Base-by-base conservation (phyloP, 2,113 vertebrate species). In the Semnopithecus entellus region DNA sequence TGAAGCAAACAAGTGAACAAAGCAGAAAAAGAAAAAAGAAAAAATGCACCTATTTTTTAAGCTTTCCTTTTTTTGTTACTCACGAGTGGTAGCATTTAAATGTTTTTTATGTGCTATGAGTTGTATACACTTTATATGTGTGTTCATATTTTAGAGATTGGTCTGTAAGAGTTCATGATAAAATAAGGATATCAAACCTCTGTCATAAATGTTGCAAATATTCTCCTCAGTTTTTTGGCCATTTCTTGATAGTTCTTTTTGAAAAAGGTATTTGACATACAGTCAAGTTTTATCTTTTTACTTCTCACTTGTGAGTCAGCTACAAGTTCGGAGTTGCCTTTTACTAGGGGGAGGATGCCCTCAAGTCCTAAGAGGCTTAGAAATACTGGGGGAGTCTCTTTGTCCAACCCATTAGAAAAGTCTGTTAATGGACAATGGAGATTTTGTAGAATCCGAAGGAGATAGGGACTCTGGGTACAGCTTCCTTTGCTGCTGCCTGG, bases 401-500 rank as follows among this genome's bases (percentile, higher is more conserved):
- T 84, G 45, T 13, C 16, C 6, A 35, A 52, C 11, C 59, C 6
- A 0, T 4, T 11, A 16, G 43, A 27, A 38, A 43, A 10, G 3
- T 45, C 14, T 3, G 1, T 25, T 18, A 30, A 23, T 10, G 32
- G 38, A 16, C 40, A 3, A 22, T 6, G 35, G 35, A 48, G 10
- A 11, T 38, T 52, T 43, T 23, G 2, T 4, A 66, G 30, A 8
- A 0, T 20, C 66, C 7, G 40, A 48, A 18, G 38, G 73, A n/a
- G 17, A n/a, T 1, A 6, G n/a, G 14, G 0, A 5, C 43, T 80
- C 16, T 0, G 40, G 76, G 45, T 3, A 11, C 50, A 59, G 40
- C 11, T 32, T 16, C 55, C 7, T 43, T 78, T 12, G 8, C 43
- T 27, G 48, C 32, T 50, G 66, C 84, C 79, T 45, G 59, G 9